Base-by-base conservation (phyloP, 2,888 invertebrate species). In the Himalopsyche japonica region DNA sequence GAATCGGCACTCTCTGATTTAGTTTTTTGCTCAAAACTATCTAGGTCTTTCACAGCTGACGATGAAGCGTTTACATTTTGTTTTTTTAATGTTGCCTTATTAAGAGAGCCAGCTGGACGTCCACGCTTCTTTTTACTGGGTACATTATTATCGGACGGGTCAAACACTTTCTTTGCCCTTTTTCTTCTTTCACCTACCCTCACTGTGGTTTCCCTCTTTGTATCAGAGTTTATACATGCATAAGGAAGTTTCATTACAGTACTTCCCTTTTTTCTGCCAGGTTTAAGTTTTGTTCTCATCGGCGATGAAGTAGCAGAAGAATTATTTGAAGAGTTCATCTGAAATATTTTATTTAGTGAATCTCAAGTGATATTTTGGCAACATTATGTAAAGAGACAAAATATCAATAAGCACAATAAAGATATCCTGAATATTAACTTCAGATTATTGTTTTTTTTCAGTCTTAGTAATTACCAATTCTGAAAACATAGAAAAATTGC, bases 101-200 rank as follows among this genome's bases (percentile, higher is more conserved):
- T 94, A 15, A 94, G 90, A 18, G 93, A 93, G 5, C 94, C 94
- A 3, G 94, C 91, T 15, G 95, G 94, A 79, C 95, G 92, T 0
- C 95, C 95, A 85, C 95, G 91, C 90, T 95, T 95, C 89, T 93
- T 93, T 88, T 94, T 94, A 87, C 93, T 93, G 12, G 96, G 96
- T 49, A 96, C 91, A 90, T 96, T 95, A 87, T 95, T 95, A 88
- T 97, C 96, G 0, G 97, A 97, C 3, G 97, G 97, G 90, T 97
- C 97, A 89, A 97, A 97, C 0, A 97, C 96, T 89, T 95, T 95
- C 89, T 96, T 96, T 0, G 96, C 96, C 92, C 96, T 94, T 94
- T 95, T 94, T 82, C 94, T 90, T 86, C 94, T 90, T 88, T 94
- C 94, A 10, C 94, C 94, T 27, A 94, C 93, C 48, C 94, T 91